Evolutionary conservation across 1,140 invertebrate genomes (phyloP).

Genomic region (silkworm (Bombyx mori)): DNA sequence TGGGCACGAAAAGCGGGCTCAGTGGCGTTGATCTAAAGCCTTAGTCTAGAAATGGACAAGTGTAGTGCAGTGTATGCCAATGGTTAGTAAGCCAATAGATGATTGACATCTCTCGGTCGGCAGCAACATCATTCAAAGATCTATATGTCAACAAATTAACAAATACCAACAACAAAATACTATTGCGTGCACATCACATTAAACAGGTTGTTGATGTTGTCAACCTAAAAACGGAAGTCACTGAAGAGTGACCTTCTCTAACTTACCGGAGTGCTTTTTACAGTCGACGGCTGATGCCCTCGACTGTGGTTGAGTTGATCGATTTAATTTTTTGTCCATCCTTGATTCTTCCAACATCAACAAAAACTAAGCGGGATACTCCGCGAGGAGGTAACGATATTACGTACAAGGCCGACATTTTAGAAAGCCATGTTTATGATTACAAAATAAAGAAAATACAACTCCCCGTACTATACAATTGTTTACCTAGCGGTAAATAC

Average conservation of each 20-base stretch:
- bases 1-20: too few species aligned
- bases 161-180: too few species aligned
- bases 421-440: constrained; percentile 85
- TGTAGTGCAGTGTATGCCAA: too few species aligned
- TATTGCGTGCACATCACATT: not conserved
- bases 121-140: too few species aligned
- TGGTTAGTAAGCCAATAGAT: too few species aligned
- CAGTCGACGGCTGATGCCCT: constrained; percentile 76
- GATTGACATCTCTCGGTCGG: too few species aligned
- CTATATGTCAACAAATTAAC: too few species aligned
- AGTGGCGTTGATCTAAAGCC: too few species aligned
- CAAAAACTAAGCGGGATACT: constrained; percentile 67
- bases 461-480: constrained; percentile 34
- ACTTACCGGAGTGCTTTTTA: constrained; percentile 80
- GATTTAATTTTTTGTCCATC: constrained; percentile 83
- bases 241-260: constrained; percentile 10
- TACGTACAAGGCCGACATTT: constrained; percentile 80
- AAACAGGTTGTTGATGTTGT: constrained; percentile 4
- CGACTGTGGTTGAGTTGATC: constrained; percentile 73
- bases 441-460: constrained; percentile 71
- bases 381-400: constrained; percentile 78
- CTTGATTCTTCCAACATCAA: constrained; percentile 71
- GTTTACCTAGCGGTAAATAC: constrained; percentile 54
- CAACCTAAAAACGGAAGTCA: constrained; percentile 10
- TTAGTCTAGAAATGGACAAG: too few species aligned